Conservation (phyloP, 2,113 vertebrate genomes). For the Naja naja region DNA sequence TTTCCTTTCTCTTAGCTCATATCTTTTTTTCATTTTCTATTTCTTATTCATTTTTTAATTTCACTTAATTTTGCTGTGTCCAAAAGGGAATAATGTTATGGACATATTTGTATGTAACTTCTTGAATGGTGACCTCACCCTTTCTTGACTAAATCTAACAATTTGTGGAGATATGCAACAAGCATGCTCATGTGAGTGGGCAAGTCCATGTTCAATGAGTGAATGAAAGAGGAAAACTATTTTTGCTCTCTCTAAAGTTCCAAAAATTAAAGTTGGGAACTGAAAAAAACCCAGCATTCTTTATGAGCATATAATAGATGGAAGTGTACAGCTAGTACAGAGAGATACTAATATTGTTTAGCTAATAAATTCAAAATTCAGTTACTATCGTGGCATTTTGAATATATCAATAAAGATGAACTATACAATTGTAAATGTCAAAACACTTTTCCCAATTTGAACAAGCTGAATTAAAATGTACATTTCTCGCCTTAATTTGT, state of each 20-base stretch:
- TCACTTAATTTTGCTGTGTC: neutral
- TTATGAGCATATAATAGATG: neutral
- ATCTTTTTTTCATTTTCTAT: neutral
- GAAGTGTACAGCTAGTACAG: neutral
- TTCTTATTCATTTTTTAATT: neutral
- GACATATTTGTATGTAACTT: neutral
- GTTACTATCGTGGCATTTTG: neutral
- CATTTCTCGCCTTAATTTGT: neutral
- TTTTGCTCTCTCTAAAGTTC: neutral
- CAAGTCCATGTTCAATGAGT: neutral
- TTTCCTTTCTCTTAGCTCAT: neutral
- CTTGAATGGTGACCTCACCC: neutral
- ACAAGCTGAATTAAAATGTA: constrained; percentile 1
- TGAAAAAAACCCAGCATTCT: neutral
- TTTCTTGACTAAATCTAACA: neutral
- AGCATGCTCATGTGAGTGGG: neutral
- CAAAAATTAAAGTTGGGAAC: neutral
- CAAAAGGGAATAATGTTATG: neutral
- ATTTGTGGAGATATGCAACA: neutral
- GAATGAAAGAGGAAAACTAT: neutral
- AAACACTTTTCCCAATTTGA: neutral
- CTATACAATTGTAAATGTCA: neutral
- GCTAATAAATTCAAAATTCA: constrained; percentile 2
- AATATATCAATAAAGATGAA: neutral
- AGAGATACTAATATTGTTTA: neutral